These are phyloP conservation scores for Mythimna vitellina DNA, from an alignment of 2,888 invertebrate species.

Conservation along the genomic window DNA sequence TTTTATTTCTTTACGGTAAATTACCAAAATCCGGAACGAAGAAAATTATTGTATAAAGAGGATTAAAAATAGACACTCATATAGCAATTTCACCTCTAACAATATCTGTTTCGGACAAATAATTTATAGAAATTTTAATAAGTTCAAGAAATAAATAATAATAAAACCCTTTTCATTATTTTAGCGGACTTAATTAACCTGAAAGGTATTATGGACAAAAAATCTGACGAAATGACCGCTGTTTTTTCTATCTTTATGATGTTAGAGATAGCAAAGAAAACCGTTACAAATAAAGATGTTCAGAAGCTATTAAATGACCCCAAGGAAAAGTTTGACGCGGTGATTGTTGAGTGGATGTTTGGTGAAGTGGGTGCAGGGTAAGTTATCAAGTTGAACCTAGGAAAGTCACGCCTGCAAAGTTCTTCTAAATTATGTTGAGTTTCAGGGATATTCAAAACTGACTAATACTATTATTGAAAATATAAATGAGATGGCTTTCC, in stretches of 20 bases:
- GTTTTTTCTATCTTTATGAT: slow-evolving; percentile 23
- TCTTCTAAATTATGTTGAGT: neutral
- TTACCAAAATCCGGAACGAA: too few relatives aligned
- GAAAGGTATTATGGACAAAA: slow-evolving; percentile 11
- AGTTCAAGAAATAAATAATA: neutral
- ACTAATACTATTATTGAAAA: neutral
- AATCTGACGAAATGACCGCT: neutral
- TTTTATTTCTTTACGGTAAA: neutral
- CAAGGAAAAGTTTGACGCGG: slow-evolving; percentile 70
- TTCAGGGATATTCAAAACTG: neutral
- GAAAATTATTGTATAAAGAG: neutral
- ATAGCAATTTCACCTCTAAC: neutral
- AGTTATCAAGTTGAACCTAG: slow-evolving; percentile 10
- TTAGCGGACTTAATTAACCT: slow-evolving; percentile 19
- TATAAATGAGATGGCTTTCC: neutral
- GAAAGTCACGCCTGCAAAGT: neutral
- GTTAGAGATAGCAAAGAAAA: slow-evolving; percentile 41
- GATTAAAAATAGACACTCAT: neutral
- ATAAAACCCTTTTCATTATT: slow-evolving; percentile 12
- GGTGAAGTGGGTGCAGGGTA: slow-evolving; percentile 69
- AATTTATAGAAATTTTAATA: neutral
- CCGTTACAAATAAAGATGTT: slow-evolving; percentile 60
- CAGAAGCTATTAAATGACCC: slow-evolving; percentile 68
- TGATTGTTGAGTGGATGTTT: slow-evolving; percentile 74
- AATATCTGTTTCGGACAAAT: neutral